Conservation (phyloP, 2,797 vertebrate genomes). For the Vipera latastei region DNA sequence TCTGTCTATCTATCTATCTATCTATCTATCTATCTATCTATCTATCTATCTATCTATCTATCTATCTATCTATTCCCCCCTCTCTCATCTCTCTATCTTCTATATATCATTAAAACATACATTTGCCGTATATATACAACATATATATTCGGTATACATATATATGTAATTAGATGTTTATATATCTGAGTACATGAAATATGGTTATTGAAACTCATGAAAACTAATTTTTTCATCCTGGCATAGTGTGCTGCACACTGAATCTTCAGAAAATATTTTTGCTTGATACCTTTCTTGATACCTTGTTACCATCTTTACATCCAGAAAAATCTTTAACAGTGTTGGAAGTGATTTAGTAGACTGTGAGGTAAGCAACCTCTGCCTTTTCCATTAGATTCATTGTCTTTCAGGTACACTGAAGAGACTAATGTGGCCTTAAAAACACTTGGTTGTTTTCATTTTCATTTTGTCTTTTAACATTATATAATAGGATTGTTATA, state of each 20-base stretch:
- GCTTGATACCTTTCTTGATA: not conserved
- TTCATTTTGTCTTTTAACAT: not conserved
- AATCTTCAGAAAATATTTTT: not conserved
- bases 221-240: not conserved
- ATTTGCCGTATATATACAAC: not conserved
- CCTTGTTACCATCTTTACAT: not conserved
- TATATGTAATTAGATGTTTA: not conserved
- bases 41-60: no score
- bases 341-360: not conserved
- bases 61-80: no score
- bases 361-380: not conserved
- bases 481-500: not conserved
- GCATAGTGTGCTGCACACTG: not conserved
- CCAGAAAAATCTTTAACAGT: not conserved
- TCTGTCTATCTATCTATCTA: not conserved
- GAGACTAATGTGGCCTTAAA: not conserved
- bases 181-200: not conserved
- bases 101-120: not conserved
- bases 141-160: no score
- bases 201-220: not conserved
- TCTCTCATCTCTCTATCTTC: no score
- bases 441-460: not conserved
- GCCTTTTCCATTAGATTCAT: not conserved
- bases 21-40: no score
- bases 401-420: not conserved